Conservation (phyloP, 2,797 vertebrate species). For the Numenius phaeopus region DNA sequence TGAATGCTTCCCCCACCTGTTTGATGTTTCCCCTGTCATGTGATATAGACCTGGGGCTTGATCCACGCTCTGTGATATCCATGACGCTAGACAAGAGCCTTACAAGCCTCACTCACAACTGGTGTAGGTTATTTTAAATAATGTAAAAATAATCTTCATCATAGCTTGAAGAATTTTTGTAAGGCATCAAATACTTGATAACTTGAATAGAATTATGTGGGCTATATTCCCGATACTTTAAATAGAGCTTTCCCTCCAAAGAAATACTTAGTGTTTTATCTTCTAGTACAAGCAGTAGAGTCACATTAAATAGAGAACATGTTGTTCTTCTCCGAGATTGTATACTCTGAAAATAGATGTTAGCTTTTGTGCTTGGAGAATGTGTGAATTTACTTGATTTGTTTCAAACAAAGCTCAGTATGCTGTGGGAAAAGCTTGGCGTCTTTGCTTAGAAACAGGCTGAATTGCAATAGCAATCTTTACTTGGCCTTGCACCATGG, state of each 20-base stretch:
- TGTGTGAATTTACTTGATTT: conserved; percentile 8
- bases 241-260: neutral
- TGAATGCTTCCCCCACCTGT: neutral
- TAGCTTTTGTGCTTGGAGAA: conserved; percentile 3
- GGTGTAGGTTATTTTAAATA: neutral
- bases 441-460: neutral
- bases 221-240: neutral
- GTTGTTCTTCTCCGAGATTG: neutral
- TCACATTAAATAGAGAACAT: neutral
- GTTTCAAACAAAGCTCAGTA: conserved; percentile 21
- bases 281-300: neutral
- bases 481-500: neutral
- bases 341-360: neutral
- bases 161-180: neutral
- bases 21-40: neutral
- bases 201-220: neutral
- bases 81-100: neutral
- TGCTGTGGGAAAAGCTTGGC: neutral
- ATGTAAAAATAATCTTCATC: neutral
- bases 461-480: neutral
- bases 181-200: neutral
- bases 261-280: neutral
- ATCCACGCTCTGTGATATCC: neutral
- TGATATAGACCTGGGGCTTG: neutral
- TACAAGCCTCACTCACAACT: neutral